Percentiles rank a stretch among this genome's conserved stretches.
phyloP scores from a whole-genome alignment of 2,888 invertebrate species.

The Mythimna lalbum region DNA sequence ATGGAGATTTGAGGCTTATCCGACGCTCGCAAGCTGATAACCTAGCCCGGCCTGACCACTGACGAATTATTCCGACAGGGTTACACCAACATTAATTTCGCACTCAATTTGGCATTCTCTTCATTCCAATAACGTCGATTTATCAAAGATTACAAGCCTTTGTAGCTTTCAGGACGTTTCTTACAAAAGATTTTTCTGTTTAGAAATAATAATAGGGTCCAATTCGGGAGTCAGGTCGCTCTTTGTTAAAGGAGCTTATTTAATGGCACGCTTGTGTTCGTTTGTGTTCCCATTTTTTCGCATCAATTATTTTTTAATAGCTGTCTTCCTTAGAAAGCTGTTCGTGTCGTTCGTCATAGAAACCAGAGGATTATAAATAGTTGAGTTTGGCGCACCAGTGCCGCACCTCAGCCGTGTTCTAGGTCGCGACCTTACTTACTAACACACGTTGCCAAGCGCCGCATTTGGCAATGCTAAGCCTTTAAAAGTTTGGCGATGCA shows the following conservation, averaged over 20 bases:
- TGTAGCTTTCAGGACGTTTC: constrained; percentile 33
- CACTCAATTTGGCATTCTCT: constrained; percentile 63
- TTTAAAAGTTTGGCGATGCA: constrained; percentile 57
- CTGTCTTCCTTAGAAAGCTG: constrained; percentile 47
- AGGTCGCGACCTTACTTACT: constrained; percentile 62
- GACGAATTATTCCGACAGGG: constrained; percentile 65
- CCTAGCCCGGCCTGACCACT: constrained; percentile 59
- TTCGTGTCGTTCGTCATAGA: constrained; percentile 44
- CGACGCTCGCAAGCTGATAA: constrained; percentile 54
- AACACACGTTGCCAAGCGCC: constrained; percentile 58
- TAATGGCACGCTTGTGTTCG: constrained; percentile 53
- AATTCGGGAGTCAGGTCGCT: constrained; percentile 55
- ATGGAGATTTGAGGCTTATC: constrained; percentile 65
- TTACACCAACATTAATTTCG: constrained; percentile 65
- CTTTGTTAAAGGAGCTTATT: constrained; percentile 59
- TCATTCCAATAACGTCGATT: constrained; percentile 57
- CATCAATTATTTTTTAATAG: constrained; percentile 58
- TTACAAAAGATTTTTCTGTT: constrained; percentile 53
- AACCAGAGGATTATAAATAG: constrained; percentile 52
- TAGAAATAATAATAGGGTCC: constrained; percentile 55
- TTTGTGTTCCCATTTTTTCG: constrained; percentile 49
- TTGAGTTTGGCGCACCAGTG: constrained; percentile 60
- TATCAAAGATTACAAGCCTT: constrained; percentile 58
- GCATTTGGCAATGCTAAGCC: constrained; percentile 59
- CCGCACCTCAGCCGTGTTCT: constrained; percentile 63